Evolutionary conservation across 2,113 vertebrate species (phyloP).

Genomic region (Propithecus coquereli): DNA sequence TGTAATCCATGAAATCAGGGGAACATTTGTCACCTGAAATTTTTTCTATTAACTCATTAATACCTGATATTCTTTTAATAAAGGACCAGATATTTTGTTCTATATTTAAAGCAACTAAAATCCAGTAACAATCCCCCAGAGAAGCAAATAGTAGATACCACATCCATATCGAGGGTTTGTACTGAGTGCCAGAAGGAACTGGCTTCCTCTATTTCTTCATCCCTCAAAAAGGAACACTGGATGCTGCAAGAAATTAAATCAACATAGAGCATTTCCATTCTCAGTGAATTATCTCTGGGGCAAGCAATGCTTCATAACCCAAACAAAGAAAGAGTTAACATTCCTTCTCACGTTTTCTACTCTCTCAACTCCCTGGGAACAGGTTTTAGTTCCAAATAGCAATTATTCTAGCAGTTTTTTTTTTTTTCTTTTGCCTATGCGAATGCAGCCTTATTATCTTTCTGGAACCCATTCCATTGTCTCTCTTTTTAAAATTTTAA

Average conservation of each 20-base stretch:
- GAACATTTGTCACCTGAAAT: neutral
- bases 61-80: neutral
- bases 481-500: constrained; percentile 47
- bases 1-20: neutral
- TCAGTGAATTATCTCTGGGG: neutral
- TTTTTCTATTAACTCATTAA: neutral
- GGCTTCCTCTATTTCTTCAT: neutral
- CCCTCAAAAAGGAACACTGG: neutral
- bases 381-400: constrained; percentile 1
- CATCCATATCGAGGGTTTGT: accelerated
- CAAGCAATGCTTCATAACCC: neutral
- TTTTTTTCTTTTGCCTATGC: neutral
- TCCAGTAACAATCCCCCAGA: neutral
- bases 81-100: neutral
- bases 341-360: neutral
- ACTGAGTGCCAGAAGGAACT: neutral
- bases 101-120: neutral
- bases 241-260: neutral
- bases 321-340: neutral
- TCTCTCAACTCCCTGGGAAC: neutral
- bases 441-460: neutral
- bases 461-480: neutral
- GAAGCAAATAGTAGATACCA: neutral
- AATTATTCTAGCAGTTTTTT: neutral
- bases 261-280: neutral